Evolutionary conservation across 2,888 invertebrate species (phyloP), one percentile per base, ranked within the genome.

Genomic region (Tachina grossa): DNA sequence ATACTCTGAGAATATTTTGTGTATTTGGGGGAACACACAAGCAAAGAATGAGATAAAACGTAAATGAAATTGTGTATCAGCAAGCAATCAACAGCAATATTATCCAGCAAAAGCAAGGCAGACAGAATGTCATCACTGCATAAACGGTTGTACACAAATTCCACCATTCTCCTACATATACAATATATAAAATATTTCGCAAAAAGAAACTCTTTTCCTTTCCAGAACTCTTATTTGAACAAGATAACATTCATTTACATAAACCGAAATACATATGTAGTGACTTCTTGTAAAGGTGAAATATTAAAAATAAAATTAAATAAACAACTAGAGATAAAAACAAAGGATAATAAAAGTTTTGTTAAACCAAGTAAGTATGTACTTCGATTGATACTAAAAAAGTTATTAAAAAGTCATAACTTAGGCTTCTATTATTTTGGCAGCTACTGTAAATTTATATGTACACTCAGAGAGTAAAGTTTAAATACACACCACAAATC

Each of bases 51-150:
- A 43, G 5, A 51, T 22, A 4, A 45, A 45, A 71, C 45, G n/a
- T 22, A 11, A 74, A 63, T 74, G n/a, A 51, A 39, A 49, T 76
- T 76, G 16, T 39, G 16, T 57, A 47, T 57, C 14, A 49, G 57
- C 55, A 77, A 61, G 66, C 16, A 66, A 76, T 68, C 49, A 49
- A 63, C 19, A 41, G 16, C 53, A 65, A 59, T 57, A 55, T 19
- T 78, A 43, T 69, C 31, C 43, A 51, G 41, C n/a, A 13, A 69
- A 69, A 71, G 16, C 16, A 53, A 16, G 61, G 53, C 79, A 79
- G 79, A 79, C 69, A 71, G 47, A 55, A 71, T 63, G 79, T 71
- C 63, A 65, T 53, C 65, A 66, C n/a, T 13, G 19, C n/a, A 31
- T 45, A 41, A 51, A 16, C 19, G 16, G 41, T 43, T 19, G 11